Base-by-base conservation (phyloP, 2,888 invertebrate genomes). In the Oasisia sp. region DNA sequence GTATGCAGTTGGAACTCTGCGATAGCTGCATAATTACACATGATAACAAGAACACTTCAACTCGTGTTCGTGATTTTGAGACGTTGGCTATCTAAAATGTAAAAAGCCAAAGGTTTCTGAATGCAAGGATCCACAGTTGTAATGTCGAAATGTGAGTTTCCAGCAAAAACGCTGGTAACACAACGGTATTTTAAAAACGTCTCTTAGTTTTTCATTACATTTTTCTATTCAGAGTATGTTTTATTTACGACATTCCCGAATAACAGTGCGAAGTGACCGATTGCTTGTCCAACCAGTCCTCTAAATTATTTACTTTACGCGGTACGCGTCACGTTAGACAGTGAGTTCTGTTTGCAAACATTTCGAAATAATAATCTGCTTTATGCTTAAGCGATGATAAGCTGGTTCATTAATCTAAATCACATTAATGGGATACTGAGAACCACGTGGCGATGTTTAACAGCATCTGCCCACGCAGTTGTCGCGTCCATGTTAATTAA, bases 401-500 rank as follows among this genome's bases (percentile, higher is more conserved):
- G 74, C 27, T 74, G 74, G 74, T 74, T n/a, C 14, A 74, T n/a
- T 74, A 74, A 74, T 74, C 74, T 74, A n/a, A 74, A 74, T n/a
- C 74, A 74, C n/a, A 50, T 50, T 50, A 50, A 50, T 14, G 14
- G 9, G 12, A 19, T 5, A 74, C 74, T 38, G 38, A 74, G 74
- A 74, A 27, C 74, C 7, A 74, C 74, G 7, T 27, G 19, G 27
- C 7, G 7, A 27, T n/a, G 19, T 27, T 0, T 74, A 27, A n/a
- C 27, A 74, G 74, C 74, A 74, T 74, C 19, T 74, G 27, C 7
- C 74, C 74, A 74, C 74, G n/a, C 74, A 3, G 74, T 7, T 27
- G 74, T 27, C 74, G 74, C 74, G 74, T 74, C n/a, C 74, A 74
- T 74, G 74, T 27, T 74, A n/a, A 74, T 74, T 74, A 74, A 74